Evolutionary conservation across 1,140 invertebrate genomes (phyloP).

Genomic region (Laupala kohalensis): DNA sequence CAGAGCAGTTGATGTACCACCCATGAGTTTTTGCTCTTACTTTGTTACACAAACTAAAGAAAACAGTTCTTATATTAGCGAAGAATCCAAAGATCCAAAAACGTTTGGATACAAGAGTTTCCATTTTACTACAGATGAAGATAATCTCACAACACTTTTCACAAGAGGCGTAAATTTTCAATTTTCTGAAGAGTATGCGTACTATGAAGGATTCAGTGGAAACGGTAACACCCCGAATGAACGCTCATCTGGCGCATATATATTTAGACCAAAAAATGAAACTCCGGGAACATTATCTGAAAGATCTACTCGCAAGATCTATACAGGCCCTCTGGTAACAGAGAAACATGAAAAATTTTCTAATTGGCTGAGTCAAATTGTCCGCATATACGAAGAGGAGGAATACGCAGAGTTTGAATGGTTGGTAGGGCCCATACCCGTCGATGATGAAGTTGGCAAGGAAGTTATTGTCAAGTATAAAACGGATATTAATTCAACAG

Average conservation of each 20-base stretch:
- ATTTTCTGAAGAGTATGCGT: slow-evolving; percentile 33
- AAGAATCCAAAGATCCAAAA: not conserved
- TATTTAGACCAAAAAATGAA: slow-evolving; percentile 42
- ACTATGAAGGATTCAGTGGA: slow-evolving; percentile 42
- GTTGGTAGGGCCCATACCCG: slow-evolving; percentile 86
- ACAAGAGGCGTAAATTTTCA: slow-evolving; percentile 24
- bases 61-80: not conserved
- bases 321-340: slow-evolving; percentile 39
- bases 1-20: not conserved
- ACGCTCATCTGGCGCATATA: slow-evolving; percentile 44
- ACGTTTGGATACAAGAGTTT: not conserved
- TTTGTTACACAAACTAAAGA: not conserved
- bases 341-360: slow-evolving; percentile 51
- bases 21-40: not conserved
- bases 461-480: slow-evolving; percentile 41
- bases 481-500: slow-evolving; percentile 30
- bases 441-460: slow-evolving; percentile 26
- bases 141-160: slow-evolving; percentile 18
- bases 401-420: slow-evolving; percentile 77
- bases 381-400: slow-evolving; percentile 42
- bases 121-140: not conserved
- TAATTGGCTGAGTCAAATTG: slow-evolving; percentile 46
- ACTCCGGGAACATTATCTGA: slow-evolving; percentile 21
- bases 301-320: slow-evolving; percentile 19
- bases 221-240: slow-evolving; percentile 27